Conservation (phyloP, 2,113 vertebrate genomes). For the Edolisoma coerulescens region DNA sequence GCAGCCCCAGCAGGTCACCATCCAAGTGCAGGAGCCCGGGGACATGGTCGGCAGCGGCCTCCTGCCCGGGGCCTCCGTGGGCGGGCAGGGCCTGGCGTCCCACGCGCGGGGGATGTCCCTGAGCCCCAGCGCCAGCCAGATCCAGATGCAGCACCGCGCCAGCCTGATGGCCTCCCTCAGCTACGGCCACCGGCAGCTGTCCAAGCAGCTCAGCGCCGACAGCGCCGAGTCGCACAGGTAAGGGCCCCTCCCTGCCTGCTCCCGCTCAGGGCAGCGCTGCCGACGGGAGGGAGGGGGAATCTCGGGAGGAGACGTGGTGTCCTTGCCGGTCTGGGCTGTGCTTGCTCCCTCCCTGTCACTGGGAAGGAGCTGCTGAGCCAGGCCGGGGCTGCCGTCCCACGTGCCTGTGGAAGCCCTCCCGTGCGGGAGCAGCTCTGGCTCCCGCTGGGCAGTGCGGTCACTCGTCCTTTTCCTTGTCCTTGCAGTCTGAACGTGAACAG, state of each 20-base stretch:
- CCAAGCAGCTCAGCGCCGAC: slow-evolving; percentile 97
- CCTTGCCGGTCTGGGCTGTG: rapidly evolving
- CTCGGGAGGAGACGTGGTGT: rapidly evolving
- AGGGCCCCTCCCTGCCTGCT: background rate
- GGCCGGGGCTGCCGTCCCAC: rapidly evolving
- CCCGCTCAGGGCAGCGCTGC: background rate
- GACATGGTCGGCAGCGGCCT: slow-evolving; percentile 76
- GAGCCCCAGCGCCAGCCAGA: slow-evolving; percentile 69
- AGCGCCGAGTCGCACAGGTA: slow-evolving; percentile 96
- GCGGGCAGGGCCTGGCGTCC: slow-evolving; percentile 35
- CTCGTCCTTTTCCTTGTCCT: background rate
- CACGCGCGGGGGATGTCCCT: slow-evolving; percentile 53
- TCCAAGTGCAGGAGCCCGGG: slow-evolving; percentile 90
- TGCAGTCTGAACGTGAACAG: slow-evolving; percentile 83
- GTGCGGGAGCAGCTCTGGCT: background rate
- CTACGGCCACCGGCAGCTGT: slow-evolving; percentile 89
- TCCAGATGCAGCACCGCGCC: slow-evolving; percentile 81
- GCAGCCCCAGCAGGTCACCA: slow-evolving; percentile 89
- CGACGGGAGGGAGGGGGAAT: rapidly evolving
- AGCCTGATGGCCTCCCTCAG: slow-evolving; percentile 83
- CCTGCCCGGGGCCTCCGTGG: slow-evolving; percentile 47
- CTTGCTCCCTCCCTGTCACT: background rate
- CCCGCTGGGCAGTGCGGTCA: rapidly evolving
- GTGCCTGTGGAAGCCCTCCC: background rate
- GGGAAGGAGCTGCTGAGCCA: background rate